Evolutionary conservation across 2,888 invertebrate species (phyloP).

Genomic region (Hipparchia sbordonii): DNA sequence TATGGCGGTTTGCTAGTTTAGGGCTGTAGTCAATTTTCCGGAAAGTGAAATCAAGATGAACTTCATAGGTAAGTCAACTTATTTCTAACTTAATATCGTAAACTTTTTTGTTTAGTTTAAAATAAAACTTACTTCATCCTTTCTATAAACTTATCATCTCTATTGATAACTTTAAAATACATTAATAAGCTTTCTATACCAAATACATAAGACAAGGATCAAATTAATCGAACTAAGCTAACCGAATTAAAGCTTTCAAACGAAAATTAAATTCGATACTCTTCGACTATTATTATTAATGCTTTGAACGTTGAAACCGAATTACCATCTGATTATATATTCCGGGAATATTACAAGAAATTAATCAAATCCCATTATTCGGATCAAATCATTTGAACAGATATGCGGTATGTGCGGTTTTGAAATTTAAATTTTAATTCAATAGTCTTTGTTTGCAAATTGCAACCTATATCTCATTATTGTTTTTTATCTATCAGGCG

Average conservation of each 20-base stretch:
- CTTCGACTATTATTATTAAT: not conserved
- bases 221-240: not conserved
- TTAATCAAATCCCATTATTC: conserved; percentile 15
- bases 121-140: not conserved
- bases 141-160: not conserved
- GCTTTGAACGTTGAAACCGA: not conserved
- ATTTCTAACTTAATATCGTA: not conserved
- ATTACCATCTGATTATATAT: conserved; percentile 10
- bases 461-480: too few relatives aligned
- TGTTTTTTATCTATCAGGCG: too few relatives aligned
- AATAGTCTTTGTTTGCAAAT: not conserved
- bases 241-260: not conserved
- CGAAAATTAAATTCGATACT: conserved; percentile 3
- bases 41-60: conserved; percentile 70
- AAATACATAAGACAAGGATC: not conserved
- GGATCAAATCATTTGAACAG: not conserved
- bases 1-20: conserved; percentile 66
- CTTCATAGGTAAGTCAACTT: conserved; percentile 70
- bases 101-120: not conserved
- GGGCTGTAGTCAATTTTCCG: conserved; percentile 46
- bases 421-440: conserved; percentile 1
- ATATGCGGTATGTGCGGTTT: conserved; percentile 2
- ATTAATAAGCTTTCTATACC: not conserved
- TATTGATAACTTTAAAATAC: too few relatives aligned
- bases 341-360: conserved; percentile 7